Percentiles rank a stretch among this genome's conserved stretches.
Evolutionary conservation across 2,888 invertebrate species (phyloP).

Genomic region (Synanthedon andrenaeformis): DNA sequence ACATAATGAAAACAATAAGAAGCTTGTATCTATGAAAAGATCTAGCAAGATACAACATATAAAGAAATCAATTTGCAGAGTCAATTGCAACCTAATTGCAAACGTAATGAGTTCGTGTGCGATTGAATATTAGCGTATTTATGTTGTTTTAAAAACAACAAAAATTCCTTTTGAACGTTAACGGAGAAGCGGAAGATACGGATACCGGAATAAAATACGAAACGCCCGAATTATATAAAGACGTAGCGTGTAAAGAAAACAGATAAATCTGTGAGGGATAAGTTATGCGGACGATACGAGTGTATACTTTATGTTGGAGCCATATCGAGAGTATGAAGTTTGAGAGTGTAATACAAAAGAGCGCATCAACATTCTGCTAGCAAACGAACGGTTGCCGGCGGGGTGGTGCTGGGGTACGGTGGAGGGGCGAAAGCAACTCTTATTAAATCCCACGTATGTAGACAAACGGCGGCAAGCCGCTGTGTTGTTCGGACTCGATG

Average conservation of each 20-base stretch:
- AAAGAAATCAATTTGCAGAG: too few species aligned
- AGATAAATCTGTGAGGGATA: conserved; percentile 36
- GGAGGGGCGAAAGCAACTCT: conserved; percentile 16
- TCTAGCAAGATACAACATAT: too few species aligned
- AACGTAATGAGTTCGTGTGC: too few species aligned
- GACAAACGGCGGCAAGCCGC: conserved; percentile 9
- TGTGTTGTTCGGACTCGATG: conserved; percentile 18
- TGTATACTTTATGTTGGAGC: conserved; percentile 29
- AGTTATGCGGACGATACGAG: conserved; percentile 30
- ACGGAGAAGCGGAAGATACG: too few species aligned
- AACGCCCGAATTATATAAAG: conserved; percentile 8
- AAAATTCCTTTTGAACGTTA: too few species aligned
- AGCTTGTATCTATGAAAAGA: too few species aligned
- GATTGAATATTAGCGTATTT: too few species aligned
- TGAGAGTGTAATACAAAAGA: conserved; percentile 32
- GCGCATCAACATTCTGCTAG: conserved; percentile 30
- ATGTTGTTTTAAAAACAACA: too few species aligned
- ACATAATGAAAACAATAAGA: too few species aligned
- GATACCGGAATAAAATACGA: not conserved
- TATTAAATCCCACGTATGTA: conserved; percentile 37
- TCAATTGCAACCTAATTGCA: too few species aligned
- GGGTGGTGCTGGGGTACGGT: conserved; percentile 3
- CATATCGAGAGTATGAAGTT: conserved; percentile 29
- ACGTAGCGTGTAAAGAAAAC: conserved; percentile 9
- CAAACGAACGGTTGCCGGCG: conserved; percentile 12